These are phyloP conservation scores for Chanos chanos DNA, from an alignment of 2,797 vertebrate species.

Conservation along the genomic window DNA sequence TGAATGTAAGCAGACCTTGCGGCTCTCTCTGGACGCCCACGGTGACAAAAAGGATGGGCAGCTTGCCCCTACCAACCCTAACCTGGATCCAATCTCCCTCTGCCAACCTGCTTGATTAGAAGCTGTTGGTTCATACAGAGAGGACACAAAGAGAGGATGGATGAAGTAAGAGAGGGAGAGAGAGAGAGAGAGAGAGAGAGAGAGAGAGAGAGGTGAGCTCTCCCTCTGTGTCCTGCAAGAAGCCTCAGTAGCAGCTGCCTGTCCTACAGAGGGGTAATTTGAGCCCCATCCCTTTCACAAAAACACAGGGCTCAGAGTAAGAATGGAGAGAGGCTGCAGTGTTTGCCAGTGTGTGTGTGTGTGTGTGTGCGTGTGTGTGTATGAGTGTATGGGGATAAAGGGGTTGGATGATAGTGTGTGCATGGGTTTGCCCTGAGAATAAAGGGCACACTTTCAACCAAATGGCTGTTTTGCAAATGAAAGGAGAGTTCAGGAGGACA, in stretches of 20 bases:
- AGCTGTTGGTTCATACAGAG: not conserved
- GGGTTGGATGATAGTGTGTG: conserved; percentile 15
- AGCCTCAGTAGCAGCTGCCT: conserved; percentile 86
- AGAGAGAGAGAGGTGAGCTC: conserved; percentile 8
- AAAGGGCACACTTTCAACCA: conserved; percentile 61
- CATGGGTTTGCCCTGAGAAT: conserved; percentile 1
- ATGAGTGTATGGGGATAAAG: conserved; percentile 9
- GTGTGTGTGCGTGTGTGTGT: too few relatives aligned
- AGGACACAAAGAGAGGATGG: conserved; percentile 35
- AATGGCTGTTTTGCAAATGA: conserved; percentile 73
- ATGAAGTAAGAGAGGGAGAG: too few relatives aligned
- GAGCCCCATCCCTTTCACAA: conserved; percentile 85
- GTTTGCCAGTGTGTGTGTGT: not conserved
- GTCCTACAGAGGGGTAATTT: conserved; percentile 81
- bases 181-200: not conserved
- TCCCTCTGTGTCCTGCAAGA: conserved; percentile 53
- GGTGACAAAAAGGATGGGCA: too few relatives aligned
- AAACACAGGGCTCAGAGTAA: conserved; percentile 77
- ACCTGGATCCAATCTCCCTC: too few relatives aligned
- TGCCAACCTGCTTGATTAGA: too few relatives aligned
- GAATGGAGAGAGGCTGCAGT: conserved; percentile 63
- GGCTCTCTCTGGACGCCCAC: too few relatives aligned
- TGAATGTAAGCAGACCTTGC: too few relatives aligned
- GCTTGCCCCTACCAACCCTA: too few relatives aligned
- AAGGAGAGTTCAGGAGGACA: conserved; percentile 49